Conservation (phyloP, 2,797 vertebrate species). For the Chloroceryle inda region DNA sequence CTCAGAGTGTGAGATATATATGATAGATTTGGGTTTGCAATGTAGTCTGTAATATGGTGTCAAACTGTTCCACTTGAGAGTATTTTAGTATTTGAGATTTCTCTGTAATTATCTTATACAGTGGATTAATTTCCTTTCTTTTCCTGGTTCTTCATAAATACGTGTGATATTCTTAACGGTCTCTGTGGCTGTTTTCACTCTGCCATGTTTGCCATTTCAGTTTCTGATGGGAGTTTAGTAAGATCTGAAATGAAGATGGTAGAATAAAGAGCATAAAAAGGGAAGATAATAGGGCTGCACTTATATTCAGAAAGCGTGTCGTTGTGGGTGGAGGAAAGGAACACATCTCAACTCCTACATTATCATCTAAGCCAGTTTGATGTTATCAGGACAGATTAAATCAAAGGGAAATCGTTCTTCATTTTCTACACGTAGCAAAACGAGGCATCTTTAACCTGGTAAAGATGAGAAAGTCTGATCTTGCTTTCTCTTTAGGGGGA, state of each 20-base stretch:
- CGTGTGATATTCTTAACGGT: slow-evolving; percentile 6
- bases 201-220: slow-evolving; percentile 11
- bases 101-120: slow-evolving; percentile 26
- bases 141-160: slow-evolving; percentile 42
- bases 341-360: not conserved
- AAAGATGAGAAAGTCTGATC: not conserved
- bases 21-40: slow-evolving; percentile 46
- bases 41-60: slow-evolving; percentile 44
- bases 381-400: not conserved
- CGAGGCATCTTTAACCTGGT: not conserved
- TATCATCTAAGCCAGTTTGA: not conserved
- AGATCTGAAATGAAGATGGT: slow-evolving; percentile 41
- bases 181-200: slow-evolving; percentile 42
- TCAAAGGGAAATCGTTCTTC: not conserved
- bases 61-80: slow-evolving; percentile 50
- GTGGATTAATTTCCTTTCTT: slow-evolving; percentile 50
- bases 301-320: not conserved
- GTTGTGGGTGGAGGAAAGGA: slow-evolving; percentile 29
- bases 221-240: slow-evolving; percentile 35
- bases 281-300: slow-evolving; percentile 39
- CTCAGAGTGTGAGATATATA: slow-evolving; percentile 3
- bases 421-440: not conserved
- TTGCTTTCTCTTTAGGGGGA: not conserved
- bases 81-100: slow-evolving; percentile 42
- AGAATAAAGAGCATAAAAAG: slow-evolving; percentile 40